A percentile compares a stretch with the other conserved stretches of the same genome.
These are phyloP conservation scores for Saturnia japonica DNA, from an alignment of 2,888 invertebrate genomes.

Conservation along the genomic window DNA sequence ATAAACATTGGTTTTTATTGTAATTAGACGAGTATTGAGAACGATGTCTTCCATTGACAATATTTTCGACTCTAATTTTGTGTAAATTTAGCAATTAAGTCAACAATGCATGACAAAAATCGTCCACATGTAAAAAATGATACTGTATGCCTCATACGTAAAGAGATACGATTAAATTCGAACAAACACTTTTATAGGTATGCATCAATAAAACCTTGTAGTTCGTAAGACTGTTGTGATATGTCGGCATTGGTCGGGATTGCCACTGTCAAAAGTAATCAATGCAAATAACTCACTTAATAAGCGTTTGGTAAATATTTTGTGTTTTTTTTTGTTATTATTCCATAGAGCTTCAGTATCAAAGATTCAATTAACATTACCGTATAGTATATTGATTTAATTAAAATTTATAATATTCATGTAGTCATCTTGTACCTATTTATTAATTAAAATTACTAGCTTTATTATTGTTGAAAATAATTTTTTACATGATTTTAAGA, in stretches of 20 bases:
- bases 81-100: slow-evolving; percentile 65
- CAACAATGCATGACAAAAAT: slow-evolving; percentile 69
- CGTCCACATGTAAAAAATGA: slow-evolving; percentile 48
- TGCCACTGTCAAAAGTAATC: slow-evolving; percentile 48
- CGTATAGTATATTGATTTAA: neutral
- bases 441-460: no score
- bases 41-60: slow-evolving; percentile 73
- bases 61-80: slow-evolving; percentile 40
- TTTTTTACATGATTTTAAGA: no score
- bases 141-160: slow-evolving; percentile 59
- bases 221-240: slow-evolving; percentile 63
- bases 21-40: slow-evolving; percentile 58
- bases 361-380: neutral
- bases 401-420: neutral
- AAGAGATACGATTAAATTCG: slow-evolving; percentile 36
- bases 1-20: slow-evolving; percentile 65
- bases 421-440: neutral
- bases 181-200: slow-evolving; percentile 58
- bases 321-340: slow-evolving; percentile 18
- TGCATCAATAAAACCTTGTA: slow-evolving; percentile 41
- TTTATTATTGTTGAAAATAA: no score
- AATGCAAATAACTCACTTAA: slow-evolving; percentile 50
- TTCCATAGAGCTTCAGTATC: neutral
- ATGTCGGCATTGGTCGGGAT: slow-evolving; percentile 50
- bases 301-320: slow-evolving; percentile 15